These are phyloP conservation scores for Zophobas morio DNA, from an alignment of 1,140 invertebrate species.

Conservation along the genomic window DNA sequence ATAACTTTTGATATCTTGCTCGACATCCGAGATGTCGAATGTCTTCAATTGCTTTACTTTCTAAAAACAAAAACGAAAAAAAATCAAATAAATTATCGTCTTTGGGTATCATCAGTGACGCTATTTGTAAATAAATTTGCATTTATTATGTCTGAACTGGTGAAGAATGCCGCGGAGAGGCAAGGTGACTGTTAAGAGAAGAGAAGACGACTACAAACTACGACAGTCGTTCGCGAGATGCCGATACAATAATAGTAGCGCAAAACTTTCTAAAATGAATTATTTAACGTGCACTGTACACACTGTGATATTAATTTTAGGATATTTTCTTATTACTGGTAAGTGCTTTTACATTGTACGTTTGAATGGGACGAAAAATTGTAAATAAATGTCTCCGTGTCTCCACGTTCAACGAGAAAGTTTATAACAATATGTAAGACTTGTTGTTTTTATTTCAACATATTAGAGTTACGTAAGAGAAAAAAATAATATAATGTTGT, in stretches of 20 bases:
- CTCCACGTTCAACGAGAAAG: constrained; percentile 2
- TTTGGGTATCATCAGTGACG: constrained; percentile 2
- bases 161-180: constrained; percentile 36
- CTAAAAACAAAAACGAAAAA: constrained; percentile 44
- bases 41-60: constrained; percentile 43
- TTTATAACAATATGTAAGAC: constrained; percentile 35
- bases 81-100: not conserved
- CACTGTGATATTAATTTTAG: constrained; percentile 61
- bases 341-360: constrained; percentile 45
- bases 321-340: constrained; percentile 62
- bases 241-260: constrained; percentile 52
- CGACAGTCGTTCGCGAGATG: constrained; percentile 54
- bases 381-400: constrained; percentile 11
- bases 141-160: not conserved
- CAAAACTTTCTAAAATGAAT: constrained; percentile 56
- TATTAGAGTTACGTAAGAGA: constrained; percentile 13
- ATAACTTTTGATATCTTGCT: constrained; percentile 50
- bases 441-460: constrained; percentile 40
- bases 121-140: constrained; percentile 37
- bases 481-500: constrained; percentile 4
- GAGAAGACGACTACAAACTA: constrained; percentile 33
- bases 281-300: constrained; percentile 54
- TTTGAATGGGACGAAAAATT: not conserved
- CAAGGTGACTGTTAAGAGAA: constrained; percentile 42
- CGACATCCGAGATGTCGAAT: constrained; percentile 25